A percentile compares a stretch with the other conserved stretches of the same genome.
Evolutionary conservation across 2,797 vertebrate species (phyloP).

Genomic region (Sebastes steindachneri): DNA sequence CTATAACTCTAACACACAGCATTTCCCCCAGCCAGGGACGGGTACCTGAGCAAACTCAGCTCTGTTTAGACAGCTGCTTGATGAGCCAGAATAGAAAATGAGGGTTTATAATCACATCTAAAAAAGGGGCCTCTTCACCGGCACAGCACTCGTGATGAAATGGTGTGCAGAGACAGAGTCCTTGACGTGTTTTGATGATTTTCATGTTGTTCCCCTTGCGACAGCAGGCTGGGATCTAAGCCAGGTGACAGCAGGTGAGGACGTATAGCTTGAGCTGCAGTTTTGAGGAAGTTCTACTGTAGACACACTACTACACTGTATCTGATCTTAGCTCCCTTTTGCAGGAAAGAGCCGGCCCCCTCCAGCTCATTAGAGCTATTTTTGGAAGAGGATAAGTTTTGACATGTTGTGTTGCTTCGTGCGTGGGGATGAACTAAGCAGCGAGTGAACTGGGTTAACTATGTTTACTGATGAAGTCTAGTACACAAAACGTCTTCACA

Average conservation of each 20-base stretch:
- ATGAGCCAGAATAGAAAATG: slow-evolving; percentile 76
- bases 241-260: slow-evolving; percentile 58
- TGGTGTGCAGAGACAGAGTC: slow-evolving; percentile 56
- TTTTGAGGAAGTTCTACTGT: slow-evolving; percentile 44
- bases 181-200: slow-evolving; percentile 63
- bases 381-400: slow-evolving; percentile 56
- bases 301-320: slow-evolving; percentile 8
- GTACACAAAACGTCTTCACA: slow-evolving; percentile 9
- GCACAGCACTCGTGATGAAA: slow-evolving; percentile 53
- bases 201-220: slow-evolving; percentile 37
- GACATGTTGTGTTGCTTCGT: slow-evolving; percentile 46
- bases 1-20: slow-evolving; percentile 60
- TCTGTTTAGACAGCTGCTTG: slow-evolving; percentile 80
- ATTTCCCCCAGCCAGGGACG: slow-evolving; percentile 40
- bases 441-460: slow-evolving; percentile 37
- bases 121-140: slow-evolving; percentile 55
- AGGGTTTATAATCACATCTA: slow-evolving; percentile 69
- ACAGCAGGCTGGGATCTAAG: slow-evolving; percentile 52
- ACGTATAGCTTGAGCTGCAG: slow-evolving; percentile 48
- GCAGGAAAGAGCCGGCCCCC: slow-evolving; percentile 9
- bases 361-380: slow-evolving; percentile 64
- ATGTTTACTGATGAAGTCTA: slow-evolving; percentile 30
- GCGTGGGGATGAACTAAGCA: slow-evolving; percentile 36
- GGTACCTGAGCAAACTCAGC: slow-evolving; percentile 75
- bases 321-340: slow-evolving; percentile 43